A percentile compares a stretch with the other conserved stretches of the same genome.
These are phyloP conservation scores for Cheumatopsyche charites DNA, from an alignment of 1,140 invertebrate species.

Conservation along the genomic window DNA sequence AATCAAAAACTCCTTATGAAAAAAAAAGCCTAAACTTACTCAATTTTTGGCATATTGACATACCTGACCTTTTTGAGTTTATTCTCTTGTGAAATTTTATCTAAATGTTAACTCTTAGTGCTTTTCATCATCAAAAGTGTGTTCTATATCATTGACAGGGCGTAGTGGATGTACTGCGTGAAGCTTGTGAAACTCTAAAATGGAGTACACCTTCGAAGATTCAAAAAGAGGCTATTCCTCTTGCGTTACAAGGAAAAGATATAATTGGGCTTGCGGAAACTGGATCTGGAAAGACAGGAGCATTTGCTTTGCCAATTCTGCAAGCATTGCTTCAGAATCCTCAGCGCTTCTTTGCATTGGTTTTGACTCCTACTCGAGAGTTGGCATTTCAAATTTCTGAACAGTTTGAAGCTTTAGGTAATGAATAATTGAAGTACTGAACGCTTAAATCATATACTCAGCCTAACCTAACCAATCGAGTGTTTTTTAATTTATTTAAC, in stretches of 20 bases:
- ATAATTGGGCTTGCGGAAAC: constrained; percentile 97
- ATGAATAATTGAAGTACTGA: too few species aligned
- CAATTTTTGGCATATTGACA: too few species aligned
- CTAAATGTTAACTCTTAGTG: too few species aligned
- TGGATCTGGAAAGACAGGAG: constrained; percentile 97
- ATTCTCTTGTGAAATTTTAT: too few species aligned
- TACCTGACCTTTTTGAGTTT: too few species aligned
- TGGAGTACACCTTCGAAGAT: constrained; percentile 96
- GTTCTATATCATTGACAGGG: too few species aligned
- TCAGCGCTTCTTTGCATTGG: constrained; percentile 91
- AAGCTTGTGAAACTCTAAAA: constrained; percentile 90
- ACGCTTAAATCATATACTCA: too few species aligned
- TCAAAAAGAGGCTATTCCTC: constrained; percentile 90
- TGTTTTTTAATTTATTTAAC: too few species aligned
- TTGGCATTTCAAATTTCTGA: constrained; percentile 96
- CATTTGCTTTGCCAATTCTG: constrained; percentile 95
- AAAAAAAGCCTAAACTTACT: too few species aligned
- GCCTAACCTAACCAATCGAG: too few species aligned
- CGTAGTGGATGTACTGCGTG: constrained; percentile 87
- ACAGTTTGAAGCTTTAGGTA: constrained; percentile 93
- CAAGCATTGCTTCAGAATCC: constrained; percentile 89
- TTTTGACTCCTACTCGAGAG: constrained; percentile 96
- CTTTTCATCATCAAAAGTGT: too few species aligned
- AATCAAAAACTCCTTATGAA: too few species aligned
- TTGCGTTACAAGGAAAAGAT: constrained; percentile 91